Percentiles rank a stretch among this genome's conserved stretches.
phyloP scores from a whole-genome alignment of 1,140 invertebrate genomes.

The Centruroides vittatus region DNA sequence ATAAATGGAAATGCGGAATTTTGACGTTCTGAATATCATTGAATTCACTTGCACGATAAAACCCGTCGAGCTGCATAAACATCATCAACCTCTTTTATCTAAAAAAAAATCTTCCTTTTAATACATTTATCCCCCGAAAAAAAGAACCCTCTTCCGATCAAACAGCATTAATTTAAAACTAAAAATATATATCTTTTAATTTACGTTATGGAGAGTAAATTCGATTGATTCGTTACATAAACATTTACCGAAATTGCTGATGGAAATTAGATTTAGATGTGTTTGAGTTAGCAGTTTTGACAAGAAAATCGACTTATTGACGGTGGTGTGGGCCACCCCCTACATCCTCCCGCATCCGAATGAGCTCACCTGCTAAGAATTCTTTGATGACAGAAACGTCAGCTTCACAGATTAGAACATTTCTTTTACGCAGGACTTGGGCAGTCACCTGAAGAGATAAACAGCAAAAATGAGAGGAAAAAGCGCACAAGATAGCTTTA shows the following conservation, averaged over 20 bases:
- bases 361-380: background rate
- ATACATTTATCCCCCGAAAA: no score
- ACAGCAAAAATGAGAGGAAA: background rate
- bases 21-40: no score
- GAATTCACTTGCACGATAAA: no score
- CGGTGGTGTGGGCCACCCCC: background rate
- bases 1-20: no score
- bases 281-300: background rate
- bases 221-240: background rate
- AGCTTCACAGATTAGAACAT: slow-evolving; percentile 9
- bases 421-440: slow-evolving; percentile 9
- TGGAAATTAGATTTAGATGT: background rate
- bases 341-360: background rate
- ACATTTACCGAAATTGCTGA: background rate
- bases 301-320: background rate
- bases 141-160: no score
- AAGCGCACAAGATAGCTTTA: background rate
- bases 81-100: background rate
- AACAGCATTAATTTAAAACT: no score
- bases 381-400: background rate
- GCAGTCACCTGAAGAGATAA: slow-evolving; percentile 7
- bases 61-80: background rate
- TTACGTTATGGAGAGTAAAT: background rate
- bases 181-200: no score
- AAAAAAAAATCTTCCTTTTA: no score